Evolutionary conservation across 1,140 invertebrate genomes (phyloP).

Genomic region (Leptinotarsa undecemlineata): DNA sequence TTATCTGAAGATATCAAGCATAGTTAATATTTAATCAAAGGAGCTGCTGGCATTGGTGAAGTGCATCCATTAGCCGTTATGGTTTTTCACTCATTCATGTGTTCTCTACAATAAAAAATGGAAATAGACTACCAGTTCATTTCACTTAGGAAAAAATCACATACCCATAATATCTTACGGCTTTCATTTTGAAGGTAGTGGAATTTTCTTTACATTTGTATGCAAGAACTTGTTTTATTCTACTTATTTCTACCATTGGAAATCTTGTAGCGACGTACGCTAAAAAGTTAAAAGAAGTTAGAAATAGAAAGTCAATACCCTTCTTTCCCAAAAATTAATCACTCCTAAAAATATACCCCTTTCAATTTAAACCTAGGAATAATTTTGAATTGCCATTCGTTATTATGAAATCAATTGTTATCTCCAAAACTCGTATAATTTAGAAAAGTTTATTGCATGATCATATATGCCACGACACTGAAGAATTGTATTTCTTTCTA

Average conservation of each 20-base stretch:
- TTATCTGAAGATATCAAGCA: too few relatives aligned
- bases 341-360: too few relatives aligned
- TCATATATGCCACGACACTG: too few relatives aligned
- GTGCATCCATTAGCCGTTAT: background rate
- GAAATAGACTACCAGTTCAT: background rate
- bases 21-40: too few relatives aligned
- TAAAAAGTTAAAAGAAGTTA: constrained; percentile 41
- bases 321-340: too few relatives aligned
- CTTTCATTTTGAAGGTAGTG: constrained; percentile 72
- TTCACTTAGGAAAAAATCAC: constrained; percentile 33
- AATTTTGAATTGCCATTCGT: too few relatives aligned
- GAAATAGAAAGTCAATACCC: too few relatives aligned
- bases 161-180: constrained; percentile 67
- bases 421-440: too few relatives aligned
- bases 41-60: background rate
- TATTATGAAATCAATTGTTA: too few relatives aligned
- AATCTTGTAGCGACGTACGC: constrained; percentile 73
- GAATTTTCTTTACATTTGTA: constrained; percentile 79
- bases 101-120: constrained; percentile 11
- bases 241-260: constrained; percentile 71
- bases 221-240: constrained; percentile 74
- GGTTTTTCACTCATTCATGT: background rate
- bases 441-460: too few relatives aligned
- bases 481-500: too few relatives aligned
- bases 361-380: too few relatives aligned